Conservation (phyloP, 1,140 invertebrate species). For the Atta cephalotes region DNA sequence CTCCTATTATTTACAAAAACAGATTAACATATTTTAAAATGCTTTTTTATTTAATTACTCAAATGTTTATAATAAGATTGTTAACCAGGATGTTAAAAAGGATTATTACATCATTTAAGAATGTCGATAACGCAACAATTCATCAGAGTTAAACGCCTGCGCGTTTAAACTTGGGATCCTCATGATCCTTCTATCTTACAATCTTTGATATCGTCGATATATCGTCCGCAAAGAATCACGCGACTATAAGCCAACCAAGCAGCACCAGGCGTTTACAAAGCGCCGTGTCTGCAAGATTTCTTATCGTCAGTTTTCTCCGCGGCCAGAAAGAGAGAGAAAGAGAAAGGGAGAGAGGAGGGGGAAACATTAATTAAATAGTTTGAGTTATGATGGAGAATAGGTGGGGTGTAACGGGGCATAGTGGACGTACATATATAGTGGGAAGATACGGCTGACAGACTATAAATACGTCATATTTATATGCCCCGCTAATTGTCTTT, state of each 20-base stretch:
- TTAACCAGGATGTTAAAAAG: no score
- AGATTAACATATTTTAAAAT: neutral
- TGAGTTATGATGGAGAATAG: conserved; percentile 76
- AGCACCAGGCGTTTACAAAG: conserved; percentile 22
- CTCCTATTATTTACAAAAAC: neutral
- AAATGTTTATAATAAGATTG: neutral
- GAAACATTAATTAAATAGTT: conserved; percentile 83
- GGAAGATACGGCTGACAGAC: conserved; percentile 81
- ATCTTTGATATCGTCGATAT: conserved; percentile 29
- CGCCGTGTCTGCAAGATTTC: conserved; percentile 43
- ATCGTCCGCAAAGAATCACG: conserved; percentile 35
- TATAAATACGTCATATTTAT: conserved; percentile 85
- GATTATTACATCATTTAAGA: neutral
- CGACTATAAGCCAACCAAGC: neutral
- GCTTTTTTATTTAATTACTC: neutral
- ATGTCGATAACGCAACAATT: neutral
- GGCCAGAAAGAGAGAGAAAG: conserved; percentile 31
- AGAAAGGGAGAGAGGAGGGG: conserved; percentile 43
- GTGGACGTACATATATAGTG: conserved; percentile 58
- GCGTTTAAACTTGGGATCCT: neutral
- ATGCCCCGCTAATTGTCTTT: conserved; percentile 85
- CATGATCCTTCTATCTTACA: neutral
- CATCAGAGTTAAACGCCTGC: neutral
- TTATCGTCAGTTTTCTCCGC: conserved; percentile 34
- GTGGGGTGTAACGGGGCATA: conserved; percentile 60